Percentiles rank a stretch among this genome's conserved stretches.
Evolutionary conservation across 92 coral and sea anemone genomes (phyloP).

Genomic region (Hydrozoanthus gracilis): DNA sequence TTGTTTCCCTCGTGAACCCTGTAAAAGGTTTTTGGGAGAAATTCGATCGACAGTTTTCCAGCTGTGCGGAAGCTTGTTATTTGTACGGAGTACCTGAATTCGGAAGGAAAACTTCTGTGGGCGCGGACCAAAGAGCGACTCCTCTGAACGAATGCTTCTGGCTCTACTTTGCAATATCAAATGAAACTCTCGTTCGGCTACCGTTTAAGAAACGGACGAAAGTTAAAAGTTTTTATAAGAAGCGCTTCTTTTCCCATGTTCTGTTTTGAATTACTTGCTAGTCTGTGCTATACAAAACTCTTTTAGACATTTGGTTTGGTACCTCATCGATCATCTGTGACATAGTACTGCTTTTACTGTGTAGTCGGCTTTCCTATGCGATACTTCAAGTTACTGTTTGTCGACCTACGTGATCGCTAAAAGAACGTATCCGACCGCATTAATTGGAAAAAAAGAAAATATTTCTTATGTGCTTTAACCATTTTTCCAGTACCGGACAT

Average conservation of each 20-base stretch:
- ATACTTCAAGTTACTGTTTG: constrained; percentile 25
- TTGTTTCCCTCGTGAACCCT: not conserved
- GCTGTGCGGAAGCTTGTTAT: not conserved
- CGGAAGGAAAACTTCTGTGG: not conserved
- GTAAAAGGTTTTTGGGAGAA: not conserved
- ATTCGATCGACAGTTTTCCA: not conserved
- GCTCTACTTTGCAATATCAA: not conserved
- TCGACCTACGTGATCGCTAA: constrained; percentile 35
- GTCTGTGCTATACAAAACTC: constrained; percentile 41
- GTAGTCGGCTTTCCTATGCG: constrained; percentile 11
- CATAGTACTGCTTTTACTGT: constrained; percentile 38
- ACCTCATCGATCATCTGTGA: constrained; percentile 70
- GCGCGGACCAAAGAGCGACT: no score
- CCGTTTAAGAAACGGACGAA: not conserved
- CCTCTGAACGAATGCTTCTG: not conserved
- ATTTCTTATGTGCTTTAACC: not conserved
- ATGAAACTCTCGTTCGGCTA: not conserved
- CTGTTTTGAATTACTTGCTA: constrained; percentile 33
- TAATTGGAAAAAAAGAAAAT: not conserved
- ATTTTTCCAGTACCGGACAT: not conserved
- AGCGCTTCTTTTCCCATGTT: not conserved
- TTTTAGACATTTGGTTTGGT: constrained; percentile 63
- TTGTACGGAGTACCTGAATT: constrained; percentile 19
- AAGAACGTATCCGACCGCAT: not conserved
- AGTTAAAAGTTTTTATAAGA: not conserved